Evolutionary conservation across 2,113 vertebrate genomes (phyloP).

Genomic region (Jaculus jaculus): DNA sequence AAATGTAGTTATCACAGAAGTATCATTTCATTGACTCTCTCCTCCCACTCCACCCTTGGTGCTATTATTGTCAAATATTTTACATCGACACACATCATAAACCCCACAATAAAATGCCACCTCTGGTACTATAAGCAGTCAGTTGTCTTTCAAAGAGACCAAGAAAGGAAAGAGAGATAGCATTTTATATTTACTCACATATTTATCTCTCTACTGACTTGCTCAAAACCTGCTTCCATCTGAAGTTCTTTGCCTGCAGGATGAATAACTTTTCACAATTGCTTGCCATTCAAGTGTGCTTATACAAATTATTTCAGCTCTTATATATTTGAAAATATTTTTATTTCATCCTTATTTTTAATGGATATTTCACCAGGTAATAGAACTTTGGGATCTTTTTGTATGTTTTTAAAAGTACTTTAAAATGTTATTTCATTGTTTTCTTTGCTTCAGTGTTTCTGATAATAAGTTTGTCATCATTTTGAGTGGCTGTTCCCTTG

Average conservation of each 20-base stretch:
- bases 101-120: not conserved
- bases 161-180: not conserved
- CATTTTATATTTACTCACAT: conserved; percentile 24
- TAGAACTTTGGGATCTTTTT: not conserved
- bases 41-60: accelerated
- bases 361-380: not conserved
- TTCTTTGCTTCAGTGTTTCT: not conserved
- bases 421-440: not conserved
- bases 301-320: not conserved
- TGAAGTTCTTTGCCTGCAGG: not conserved
- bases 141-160: not conserved
- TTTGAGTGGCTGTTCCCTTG: not conserved
- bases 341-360: conserved; percentile 28
- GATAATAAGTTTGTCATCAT: not conserved
- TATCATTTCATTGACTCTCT: not conserved
- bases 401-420: conserved; percentile 34
- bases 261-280: not conserved
- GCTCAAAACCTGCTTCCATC: conserved; percentile 2
- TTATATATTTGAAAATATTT: not conserved
- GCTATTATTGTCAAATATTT: conserved; percentile 3
- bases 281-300: not conserved
- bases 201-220: not conserved
- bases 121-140: not conserved
- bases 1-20: not conserved
- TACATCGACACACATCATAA: not conserved